phyloP scores from a whole-genome alignment of 35 echinoderm and acorn worm species.

The Anneissia japonica region DNA sequence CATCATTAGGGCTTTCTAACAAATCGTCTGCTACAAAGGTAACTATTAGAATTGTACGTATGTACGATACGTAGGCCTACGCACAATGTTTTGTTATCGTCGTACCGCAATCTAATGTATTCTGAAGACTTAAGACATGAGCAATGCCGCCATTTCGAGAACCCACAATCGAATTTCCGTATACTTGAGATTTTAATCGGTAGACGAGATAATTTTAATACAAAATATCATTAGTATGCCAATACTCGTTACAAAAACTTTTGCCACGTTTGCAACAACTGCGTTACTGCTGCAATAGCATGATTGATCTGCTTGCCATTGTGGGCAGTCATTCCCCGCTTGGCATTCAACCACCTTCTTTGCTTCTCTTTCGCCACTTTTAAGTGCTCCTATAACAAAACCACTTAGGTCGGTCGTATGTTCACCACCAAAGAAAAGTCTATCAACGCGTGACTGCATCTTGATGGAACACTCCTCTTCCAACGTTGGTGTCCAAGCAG shows the following conservation, averaged over 20 bases:
- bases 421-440: slow-evolving; percentile 2
- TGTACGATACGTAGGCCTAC: no score
- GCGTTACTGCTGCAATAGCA: slow-evolving; percentile 3
- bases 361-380: not conserved
- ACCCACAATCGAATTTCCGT: no score
- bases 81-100: no score
- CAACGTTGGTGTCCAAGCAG: not conserved
- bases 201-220: not conserved
- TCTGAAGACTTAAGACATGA: no score
- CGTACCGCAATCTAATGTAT: no score
- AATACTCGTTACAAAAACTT: not conserved
- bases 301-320: not conserved
- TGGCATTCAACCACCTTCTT: not conserved
- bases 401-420: not conserved
- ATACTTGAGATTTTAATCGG: not conserved
- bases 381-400: not conserved
- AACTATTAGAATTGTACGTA: no score
- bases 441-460: not conserved
- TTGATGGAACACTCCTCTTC: not conserved
- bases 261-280: not conserved
- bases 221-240: not conserved
- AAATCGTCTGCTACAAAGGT: no score
- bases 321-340: slow-evolving; percentile 9
- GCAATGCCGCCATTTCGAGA: no score
- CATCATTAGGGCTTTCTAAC: no score